Conservation (phyloP, 2,888 invertebrate genomes). For the Ennomos fuscantarius region DNA sequence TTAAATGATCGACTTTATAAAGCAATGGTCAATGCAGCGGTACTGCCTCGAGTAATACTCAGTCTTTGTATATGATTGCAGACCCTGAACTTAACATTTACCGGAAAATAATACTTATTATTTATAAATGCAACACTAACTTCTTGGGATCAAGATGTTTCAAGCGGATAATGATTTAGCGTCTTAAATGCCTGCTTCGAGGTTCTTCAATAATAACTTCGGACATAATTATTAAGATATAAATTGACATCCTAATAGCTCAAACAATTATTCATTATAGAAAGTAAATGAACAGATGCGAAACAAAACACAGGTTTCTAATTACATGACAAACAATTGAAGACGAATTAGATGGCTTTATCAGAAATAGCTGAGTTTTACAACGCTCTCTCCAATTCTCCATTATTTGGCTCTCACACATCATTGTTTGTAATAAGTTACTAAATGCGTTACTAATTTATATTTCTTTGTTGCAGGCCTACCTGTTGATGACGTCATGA, state of each 20-base stretch:
- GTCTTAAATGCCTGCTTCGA: not conserved
- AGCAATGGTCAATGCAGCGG: constrained; percentile 10
- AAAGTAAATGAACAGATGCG: constrained; percentile 11
- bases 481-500: constrained; percentile 45
- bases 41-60: constrained; percentile 20
- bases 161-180: constrained; percentile 9
- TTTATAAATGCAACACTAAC: constrained; percentile 11
- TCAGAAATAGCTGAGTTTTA: constrained; percentile 27
- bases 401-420: constrained; percentile 36
- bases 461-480: constrained; percentile 58
- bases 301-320: constrained; percentile 25
- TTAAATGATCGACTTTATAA: not conserved
- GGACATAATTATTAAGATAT: not conserved
- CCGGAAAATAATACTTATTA: constrained; percentile 25
- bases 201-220: not conserved
- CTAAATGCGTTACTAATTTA: constrained; percentile 43
- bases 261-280: not conserved
- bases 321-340: constrained; percentile 22
- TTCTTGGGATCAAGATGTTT: constrained; percentile 17
- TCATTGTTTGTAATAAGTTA: constrained; percentile 29
- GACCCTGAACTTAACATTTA: constrained; percentile 38
- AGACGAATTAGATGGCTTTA: constrained; percentile 24
- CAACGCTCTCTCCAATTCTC: constrained; percentile 29
- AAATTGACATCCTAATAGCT: not conserved
- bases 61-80: constrained; percentile 22